phyloP scores from a whole-genome alignment of 2,113 vertebrate species.

The Sardina pilchardus region DNA sequence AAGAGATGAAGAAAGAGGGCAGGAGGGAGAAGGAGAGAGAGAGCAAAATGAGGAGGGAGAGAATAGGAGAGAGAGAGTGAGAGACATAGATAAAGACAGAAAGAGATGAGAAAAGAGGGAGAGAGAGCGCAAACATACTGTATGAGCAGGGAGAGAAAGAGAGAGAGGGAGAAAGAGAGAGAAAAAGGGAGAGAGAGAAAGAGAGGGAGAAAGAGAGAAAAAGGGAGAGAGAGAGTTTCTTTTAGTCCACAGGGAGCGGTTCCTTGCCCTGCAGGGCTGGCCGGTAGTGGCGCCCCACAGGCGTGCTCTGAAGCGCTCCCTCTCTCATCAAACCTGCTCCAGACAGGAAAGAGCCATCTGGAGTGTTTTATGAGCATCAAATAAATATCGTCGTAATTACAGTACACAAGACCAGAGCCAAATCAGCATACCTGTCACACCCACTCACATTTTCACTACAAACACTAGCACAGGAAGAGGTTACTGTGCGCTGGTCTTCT shows the following conservation, averaged over 20 bases:
- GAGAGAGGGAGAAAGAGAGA: not conserved
- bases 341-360: not conserved
- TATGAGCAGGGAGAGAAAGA: not conserved
- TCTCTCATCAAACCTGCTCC: not conserved
- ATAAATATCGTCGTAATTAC: not conserved
- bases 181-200: not conserved
- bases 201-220: not conserved
- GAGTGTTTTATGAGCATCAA: too few relatives aligned
- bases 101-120: too few relatives aligned
- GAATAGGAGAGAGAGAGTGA: too few relatives aligned
- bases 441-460: not conserved
- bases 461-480: too few relatives aligned
- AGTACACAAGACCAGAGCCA: not conserved
- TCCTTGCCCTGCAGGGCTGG: not conserved
- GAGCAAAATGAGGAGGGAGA: too few relatives aligned
- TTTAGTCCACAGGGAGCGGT: not conserved
- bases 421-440: not conserved
- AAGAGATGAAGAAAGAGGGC: not conserved
- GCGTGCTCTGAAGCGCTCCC: not conserved
- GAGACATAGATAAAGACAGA: too few relatives aligned
- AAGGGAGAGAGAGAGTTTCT: not conserved
- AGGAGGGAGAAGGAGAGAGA: too few relatives aligned
- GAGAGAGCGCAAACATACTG: not conserved
- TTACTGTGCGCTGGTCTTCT: too few relatives aligned
- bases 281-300: not conserved